These are phyloP conservation scores for Pseudococcus longispinus DNA, from an alignment of 2,888 invertebrate genomes.

Conservation along the genomic window DNA sequence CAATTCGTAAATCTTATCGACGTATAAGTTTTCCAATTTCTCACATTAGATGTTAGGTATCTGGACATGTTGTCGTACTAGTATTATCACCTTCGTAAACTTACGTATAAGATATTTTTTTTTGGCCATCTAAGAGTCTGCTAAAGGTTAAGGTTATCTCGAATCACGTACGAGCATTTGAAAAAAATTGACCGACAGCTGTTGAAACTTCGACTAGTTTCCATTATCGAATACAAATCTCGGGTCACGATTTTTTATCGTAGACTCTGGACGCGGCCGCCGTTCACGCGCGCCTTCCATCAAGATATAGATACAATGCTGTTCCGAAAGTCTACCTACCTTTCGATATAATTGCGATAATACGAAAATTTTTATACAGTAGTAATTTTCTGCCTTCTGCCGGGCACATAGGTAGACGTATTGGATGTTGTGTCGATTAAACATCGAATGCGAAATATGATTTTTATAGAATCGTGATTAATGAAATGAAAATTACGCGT, in stretches of 20 bases:
- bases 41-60: background rate
- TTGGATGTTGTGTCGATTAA: background rate
- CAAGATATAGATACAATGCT: background rate
- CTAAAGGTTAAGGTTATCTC: constrained; percentile 23
- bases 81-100: background rate
- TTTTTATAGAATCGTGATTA: background rate
- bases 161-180: constrained; percentile 27
- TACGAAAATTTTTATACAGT: constrained; percentile 28
- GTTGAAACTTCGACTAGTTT: constrained; percentile 40
- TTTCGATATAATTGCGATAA: background rate
- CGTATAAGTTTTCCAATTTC: background rate
- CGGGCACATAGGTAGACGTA: no score
- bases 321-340: background rate
- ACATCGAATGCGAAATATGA: constrained; percentile 7
- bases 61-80: background rate
- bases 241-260: constrained; percentile 31
- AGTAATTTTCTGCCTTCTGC: constrained; percentile 15
- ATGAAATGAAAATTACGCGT: constrained; percentile 32
- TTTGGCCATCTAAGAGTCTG: background rate
- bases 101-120: background rate
- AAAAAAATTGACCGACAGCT: constrained; percentile 42
- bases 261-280: background rate
- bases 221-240: constrained; percentile 36
- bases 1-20: background rate
- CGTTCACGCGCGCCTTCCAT: background rate